Conservation (phyloP, 2,797 vertebrate genomes). For the Halcyon smyrnensis region DNA sequence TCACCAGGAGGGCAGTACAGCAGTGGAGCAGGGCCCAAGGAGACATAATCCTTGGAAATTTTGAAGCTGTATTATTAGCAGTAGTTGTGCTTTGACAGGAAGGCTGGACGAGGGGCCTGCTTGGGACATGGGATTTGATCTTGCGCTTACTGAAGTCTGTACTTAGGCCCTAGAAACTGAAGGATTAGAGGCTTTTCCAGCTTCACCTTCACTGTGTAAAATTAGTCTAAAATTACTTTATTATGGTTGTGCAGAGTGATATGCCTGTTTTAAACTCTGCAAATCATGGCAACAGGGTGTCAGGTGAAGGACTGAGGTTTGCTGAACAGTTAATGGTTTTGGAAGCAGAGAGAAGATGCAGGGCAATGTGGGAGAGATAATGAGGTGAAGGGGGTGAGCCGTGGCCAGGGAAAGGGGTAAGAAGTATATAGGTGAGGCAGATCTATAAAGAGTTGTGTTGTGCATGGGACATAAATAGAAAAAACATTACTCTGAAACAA, state of each 20-base stretch:
- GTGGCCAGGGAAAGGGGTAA: neutral
- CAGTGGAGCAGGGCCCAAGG: neutral
- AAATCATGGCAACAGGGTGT: neutral
- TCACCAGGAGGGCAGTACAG: neutral
- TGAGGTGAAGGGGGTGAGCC: neutral
- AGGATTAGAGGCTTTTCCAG: neutral
- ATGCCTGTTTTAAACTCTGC: neutral
- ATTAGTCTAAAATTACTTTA: neutral
- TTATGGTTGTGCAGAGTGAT: neutral
- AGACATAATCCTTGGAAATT: neutral
- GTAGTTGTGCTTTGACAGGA: neutral
- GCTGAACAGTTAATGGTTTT: neutral
- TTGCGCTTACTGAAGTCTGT: neutral
- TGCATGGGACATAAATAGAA: neutral
- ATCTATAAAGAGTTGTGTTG: neutral
- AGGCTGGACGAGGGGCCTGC: neutral
- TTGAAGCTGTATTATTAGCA: neutral
- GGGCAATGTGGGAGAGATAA: neutral
- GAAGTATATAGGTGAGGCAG: neutral
- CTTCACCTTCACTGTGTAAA: neutral
- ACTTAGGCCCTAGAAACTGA: neutral
- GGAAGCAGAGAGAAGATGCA: neutral
- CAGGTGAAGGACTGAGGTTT: neutral
- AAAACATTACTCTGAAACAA: neutral
- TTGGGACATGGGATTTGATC: neutral